A percentile compares a stretch with the other conserved stretches of the same genome.
Conservation (phyloP, 1,140 invertebrate species). For the Carposina sasakii region DNA sequence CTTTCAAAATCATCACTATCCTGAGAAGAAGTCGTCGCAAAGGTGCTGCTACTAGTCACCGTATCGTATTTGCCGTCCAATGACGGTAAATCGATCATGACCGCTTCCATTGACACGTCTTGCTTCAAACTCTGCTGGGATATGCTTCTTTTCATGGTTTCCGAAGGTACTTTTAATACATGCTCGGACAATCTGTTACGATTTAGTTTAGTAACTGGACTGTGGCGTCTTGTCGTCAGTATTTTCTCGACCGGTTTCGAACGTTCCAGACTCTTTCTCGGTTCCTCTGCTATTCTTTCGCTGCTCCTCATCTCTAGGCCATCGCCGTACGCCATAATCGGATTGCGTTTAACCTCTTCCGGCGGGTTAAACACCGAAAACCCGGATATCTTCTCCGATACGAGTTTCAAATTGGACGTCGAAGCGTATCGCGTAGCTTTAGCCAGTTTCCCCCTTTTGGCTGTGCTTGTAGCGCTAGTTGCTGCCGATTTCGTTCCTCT, state of each 20-base stretch:
- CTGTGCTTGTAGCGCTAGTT: constrained; percentile 39
- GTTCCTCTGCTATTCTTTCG: constrained; percentile 21
- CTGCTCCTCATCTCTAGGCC: constrained; percentile 19
- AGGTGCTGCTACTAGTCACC: constrained; percentile 30
- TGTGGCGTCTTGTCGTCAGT: constrained; percentile 15
- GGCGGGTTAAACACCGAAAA: constrained; percentile 52
- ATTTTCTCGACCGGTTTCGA: constrained; percentile 29
- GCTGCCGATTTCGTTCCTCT: constrained; percentile 41
- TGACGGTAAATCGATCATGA: constrained; percentile 56
- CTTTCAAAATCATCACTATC: constrained; percentile 21
- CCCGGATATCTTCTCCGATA: constrained; percentile 59
- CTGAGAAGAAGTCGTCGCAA: constrained; percentile 24
- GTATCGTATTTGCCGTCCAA: constrained; percentile 42
- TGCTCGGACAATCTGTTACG: constrained; percentile 52
- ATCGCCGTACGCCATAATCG: constrained; percentile 57
- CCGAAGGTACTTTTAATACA: constrained; percentile 27
- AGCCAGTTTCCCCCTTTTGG: constrained; percentile 41
- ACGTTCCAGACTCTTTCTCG: constrained; percentile 26
- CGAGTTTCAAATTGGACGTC: constrained; percentile 55
- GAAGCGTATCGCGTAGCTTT: constrained; percentile 45
- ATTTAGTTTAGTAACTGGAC: constrained; percentile 29
- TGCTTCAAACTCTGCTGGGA: constrained; percentile 57
- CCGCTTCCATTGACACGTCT: constrained; percentile 52
- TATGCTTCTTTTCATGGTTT: constrained; percentile 42
- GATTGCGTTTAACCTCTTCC: constrained; percentile 34